A percentile compares a stretch with the other conserved stretches of the same genome.
Conservation (phyloP, 2,888 invertebrate genomes). For the Dendrolimus pini region DNA sequence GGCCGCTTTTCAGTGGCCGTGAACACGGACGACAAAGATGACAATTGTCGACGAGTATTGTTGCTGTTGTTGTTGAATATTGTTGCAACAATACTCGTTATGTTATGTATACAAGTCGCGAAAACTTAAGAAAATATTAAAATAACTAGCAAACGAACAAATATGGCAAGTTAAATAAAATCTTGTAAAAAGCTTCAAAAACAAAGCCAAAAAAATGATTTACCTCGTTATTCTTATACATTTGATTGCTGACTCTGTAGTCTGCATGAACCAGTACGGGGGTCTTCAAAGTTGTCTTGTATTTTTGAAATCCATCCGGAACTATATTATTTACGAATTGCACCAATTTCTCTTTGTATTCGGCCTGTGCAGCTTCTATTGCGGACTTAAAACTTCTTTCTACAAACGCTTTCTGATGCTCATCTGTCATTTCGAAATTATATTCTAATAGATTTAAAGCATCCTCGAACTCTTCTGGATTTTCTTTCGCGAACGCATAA, state of each 20-base stretch:
- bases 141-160: too few relatives aligned
- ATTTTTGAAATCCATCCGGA: not conserved
- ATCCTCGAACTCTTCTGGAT: slow-evolving; percentile 3
- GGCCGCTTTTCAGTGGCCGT: too few relatives aligned
- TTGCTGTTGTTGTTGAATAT: too few relatives aligned
- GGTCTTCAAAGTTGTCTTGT: not conserved
- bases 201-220: not conserved
- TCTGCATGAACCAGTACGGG: slow-evolving; percentile 1
- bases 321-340: not conserved
- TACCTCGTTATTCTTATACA: slow-evolving; percentile 3
- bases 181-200: too few relatives aligned
- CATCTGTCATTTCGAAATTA: not conserved
- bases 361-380: not conserved
- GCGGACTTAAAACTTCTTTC: not conserved
- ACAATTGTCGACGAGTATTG: too few relatives aligned
- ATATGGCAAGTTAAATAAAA: too few relatives aligned
- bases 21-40: too few relatives aligned
- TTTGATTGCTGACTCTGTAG: slow-evolving; percentile 5
- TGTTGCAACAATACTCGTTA: too few relatives aligned
- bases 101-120: too few relatives aligned
- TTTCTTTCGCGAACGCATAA: slow-evolving; percentile 1
- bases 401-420: not conserved
- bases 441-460: not conserved
- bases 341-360: not conserved
- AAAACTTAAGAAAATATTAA: too few relatives aligned